These are phyloP conservation scores for Palaemon carinicauda DNA, from an alignment of 1,140 invertebrate genomes.

Conservation along the genomic window DNA sequence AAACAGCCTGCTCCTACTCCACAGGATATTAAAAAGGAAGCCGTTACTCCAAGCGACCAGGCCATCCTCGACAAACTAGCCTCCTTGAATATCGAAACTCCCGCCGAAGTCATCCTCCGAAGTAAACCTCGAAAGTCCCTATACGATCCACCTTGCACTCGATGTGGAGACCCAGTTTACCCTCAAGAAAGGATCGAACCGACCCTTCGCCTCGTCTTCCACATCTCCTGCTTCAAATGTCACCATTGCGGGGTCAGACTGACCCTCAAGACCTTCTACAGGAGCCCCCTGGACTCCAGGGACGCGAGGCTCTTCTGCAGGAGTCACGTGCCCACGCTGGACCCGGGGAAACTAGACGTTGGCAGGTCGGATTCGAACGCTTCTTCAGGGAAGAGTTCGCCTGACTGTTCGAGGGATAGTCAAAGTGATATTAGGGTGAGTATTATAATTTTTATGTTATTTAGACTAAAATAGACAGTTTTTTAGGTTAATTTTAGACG, in stretches of 20 bases:
- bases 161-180: slow-evolving; percentile 62
- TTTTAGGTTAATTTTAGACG: no score
- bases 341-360: slow-evolving; percentile 38
- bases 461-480: no score
- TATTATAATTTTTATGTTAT: neutral
- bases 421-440: slow-evolving; percentile 11
- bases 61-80: slow-evolving; percentile 57
- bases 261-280: slow-evolving; percentile 63
- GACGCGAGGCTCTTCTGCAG: slow-evolving; percentile 57
- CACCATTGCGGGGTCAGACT: slow-evolving; percentile 63
- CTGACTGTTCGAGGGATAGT: neutral
- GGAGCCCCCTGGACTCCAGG: slow-evolving; percentile 58
- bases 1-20: neutral
- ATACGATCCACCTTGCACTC: slow-evolving; percentile 63
- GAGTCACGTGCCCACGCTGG: slow-evolving; percentile 53
- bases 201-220: slow-evolving; percentile 62
- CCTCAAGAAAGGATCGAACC: slow-evolving; percentile 62
- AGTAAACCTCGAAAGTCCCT: slow-evolving; percentile 8
- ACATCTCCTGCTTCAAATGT: slow-evolving; percentile 63
- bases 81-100: slow-evolving; percentile 46
- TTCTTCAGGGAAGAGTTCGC: slow-evolving; percentile 8
- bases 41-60: slow-evolving; percentile 55
- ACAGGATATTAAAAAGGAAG: neutral
- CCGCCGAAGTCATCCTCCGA: slow-evolving; percentile 13
- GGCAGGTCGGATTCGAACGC: neutral